Percentiles rank a stretch among this genome's conserved stretches.
Conservation (phyloP, 2,888 invertebrate genomes). For the Pristionchus fissidentatus region DNA sequence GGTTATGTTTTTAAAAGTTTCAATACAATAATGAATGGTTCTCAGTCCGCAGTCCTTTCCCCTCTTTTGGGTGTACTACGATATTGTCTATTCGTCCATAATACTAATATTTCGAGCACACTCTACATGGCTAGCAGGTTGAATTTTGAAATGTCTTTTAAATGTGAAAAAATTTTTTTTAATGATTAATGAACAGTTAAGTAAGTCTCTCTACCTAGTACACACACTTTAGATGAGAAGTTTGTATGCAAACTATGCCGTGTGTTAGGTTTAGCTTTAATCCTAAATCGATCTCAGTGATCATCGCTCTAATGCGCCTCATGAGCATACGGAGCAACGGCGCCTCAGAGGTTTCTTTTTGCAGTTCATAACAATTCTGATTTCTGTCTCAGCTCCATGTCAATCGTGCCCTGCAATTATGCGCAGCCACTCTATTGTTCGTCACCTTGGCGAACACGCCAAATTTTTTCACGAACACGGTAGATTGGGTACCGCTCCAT, state of each 20-base stretch:
- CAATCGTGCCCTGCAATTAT: neutral
- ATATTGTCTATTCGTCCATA: neutral
- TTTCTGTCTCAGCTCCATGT: neutral
- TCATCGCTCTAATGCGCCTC: neutral
- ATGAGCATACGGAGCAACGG: conserved; percentile 15
- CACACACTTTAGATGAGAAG: too few relatives aligned
- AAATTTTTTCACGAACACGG: neutral
- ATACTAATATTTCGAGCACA: neutral
- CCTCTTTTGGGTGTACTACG: neutral
- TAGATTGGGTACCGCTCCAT: neutral
- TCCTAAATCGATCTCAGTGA: too few relatives aligned
- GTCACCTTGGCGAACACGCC: neutral
- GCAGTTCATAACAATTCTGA: neutral
- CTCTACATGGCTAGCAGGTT: conserved; percentile 13
- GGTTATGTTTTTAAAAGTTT: too few relatives aligned
- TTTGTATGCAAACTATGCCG: too few relatives aligned
- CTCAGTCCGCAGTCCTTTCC: neutral
- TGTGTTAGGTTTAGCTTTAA: too few relatives aligned
- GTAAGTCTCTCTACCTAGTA: too few relatives aligned
- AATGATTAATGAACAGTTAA: too few relatives aligned
- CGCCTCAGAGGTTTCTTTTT: neutral
- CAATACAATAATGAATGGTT: neutral
- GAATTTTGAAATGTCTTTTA: neutral
- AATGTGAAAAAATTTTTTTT: too few relatives aligned
- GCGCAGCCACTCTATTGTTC: neutral